Evolutionary conservation across 1,140 invertebrate genomes (phyloP).

Genomic region (Apolygus lucorum): DNA sequence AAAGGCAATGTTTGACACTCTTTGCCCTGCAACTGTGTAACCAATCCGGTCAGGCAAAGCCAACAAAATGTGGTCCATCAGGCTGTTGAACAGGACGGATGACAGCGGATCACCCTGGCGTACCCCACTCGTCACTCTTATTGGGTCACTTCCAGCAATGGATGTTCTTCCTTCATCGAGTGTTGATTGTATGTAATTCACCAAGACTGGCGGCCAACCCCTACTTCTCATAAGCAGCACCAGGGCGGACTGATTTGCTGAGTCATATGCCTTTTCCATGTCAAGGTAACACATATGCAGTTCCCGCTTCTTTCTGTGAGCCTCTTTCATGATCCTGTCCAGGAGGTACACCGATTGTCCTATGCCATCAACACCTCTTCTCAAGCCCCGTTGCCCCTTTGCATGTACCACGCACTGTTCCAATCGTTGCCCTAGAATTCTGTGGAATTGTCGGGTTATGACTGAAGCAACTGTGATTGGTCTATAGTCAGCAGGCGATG

Average conservation of each 20-base stretch:
- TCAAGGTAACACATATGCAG: neutral
- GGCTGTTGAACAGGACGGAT: neutral
- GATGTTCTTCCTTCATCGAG: neutral
- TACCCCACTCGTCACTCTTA: neutral
- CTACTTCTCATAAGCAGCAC: neutral
- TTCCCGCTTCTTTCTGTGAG: neutral
- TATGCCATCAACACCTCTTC: neutral
- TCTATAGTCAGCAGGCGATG: neutral
- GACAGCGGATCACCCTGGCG: neutral
- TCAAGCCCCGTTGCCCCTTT: neutral
- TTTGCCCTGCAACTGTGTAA: neutral
- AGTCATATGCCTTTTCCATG: neutral
- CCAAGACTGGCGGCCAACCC: neutral
- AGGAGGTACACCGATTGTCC: neutral
- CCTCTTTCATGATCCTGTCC: neutral
- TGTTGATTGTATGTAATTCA: neutral
- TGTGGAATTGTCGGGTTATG: neutral
- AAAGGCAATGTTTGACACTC: neutral
- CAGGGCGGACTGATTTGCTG: neutral
- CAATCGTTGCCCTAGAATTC: neutral
- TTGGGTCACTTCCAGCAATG: neutral
- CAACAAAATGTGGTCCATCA: neutral
- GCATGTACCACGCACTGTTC: neutral
- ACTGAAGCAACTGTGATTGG: neutral
- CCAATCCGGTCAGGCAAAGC: neutral